Conservation (phyloP, 37 sponge, comb jelly and placozoan genomes). For the Haliclona indistincta region DNA sequence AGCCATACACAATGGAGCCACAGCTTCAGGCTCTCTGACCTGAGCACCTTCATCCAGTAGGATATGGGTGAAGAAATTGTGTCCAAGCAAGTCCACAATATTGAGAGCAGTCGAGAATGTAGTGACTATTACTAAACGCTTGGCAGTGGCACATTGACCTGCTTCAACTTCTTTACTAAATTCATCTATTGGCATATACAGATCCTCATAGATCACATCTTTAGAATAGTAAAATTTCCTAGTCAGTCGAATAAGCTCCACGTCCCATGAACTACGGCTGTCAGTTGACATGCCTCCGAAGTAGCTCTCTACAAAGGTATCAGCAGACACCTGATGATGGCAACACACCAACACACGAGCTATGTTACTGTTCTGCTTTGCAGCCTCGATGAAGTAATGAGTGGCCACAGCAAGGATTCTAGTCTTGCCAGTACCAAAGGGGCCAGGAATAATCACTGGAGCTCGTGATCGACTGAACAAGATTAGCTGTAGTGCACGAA, state of each 20-base stretch:
- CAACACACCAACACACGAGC: constrained; percentile 43
- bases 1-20: constrained; percentile 58
- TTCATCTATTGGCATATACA: neutral
- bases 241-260: neutral
- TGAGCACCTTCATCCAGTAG: constrained; percentile 82
- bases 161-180: neutral
- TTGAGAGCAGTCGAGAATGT: constrained; percentile 13
- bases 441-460: constrained; percentile 61
- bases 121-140: constrained; percentile 2
- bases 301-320: constrained; percentile 22
- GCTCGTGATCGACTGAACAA: constrained; percentile 7
- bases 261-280: neutral
- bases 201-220: neutral
- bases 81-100: neutral
- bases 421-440: constrained; percentile 77
- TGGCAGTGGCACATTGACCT: neutral
- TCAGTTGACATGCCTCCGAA: neutral
- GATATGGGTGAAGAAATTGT: constrained; percentile 58
- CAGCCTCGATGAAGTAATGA: neutral
- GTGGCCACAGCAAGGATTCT: constrained; percentile 42
- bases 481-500: constrained; percentile 15
- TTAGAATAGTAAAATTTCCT: no score
- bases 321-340: constrained; percentile 49
- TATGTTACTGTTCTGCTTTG: neutral
- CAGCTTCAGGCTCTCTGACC: constrained; percentile 69